Conservation (phyloP, 2,797 vertebrate species). For the Neostethus bicornis region DNA sequence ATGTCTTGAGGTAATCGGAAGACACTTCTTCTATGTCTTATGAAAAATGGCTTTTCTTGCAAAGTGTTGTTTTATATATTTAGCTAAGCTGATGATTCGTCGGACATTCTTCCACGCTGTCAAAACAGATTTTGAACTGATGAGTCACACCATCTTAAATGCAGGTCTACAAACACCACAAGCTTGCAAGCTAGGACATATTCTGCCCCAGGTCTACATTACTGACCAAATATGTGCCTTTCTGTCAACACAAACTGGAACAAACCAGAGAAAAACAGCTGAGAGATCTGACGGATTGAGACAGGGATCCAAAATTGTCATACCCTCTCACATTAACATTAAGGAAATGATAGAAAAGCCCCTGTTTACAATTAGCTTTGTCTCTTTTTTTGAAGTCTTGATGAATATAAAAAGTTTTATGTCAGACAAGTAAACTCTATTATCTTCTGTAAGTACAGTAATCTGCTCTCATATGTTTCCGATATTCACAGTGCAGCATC, state of each 20-base stretch:
- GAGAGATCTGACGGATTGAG: background rate
- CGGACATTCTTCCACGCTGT: slow-evolving; percentile 19
- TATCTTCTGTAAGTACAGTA: slow-evolving; percentile 58
- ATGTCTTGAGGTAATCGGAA: slow-evolving; percentile 2
- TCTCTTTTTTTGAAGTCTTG: slow-evolving; percentile 35
- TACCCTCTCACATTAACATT: background rate
- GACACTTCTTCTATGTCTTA: slow-evolving; percentile 16
- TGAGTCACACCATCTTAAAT: slow-evolving; percentile 13
- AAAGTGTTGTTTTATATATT: slow-evolving; percentile 8
- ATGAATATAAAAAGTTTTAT: slow-evolving; percentile 54
- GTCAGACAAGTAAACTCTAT: slow-evolving; percentile 46
- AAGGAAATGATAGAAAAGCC: no score
- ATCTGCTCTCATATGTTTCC: slow-evolving; percentile 44
- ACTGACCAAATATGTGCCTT: slow-evolving; percentile 40
- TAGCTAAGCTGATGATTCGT: slow-evolving; percentile 14
- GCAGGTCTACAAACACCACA: slow-evolving; percentile 39
- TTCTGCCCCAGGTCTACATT: slow-evolving; percentile 52
- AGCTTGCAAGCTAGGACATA: slow-evolving; percentile 55
- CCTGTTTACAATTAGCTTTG: slow-evolving; percentile 50
- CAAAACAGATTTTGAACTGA: slow-evolving; percentile 16
- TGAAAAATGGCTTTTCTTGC: slow-evolving; percentile 24
- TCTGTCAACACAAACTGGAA: slow-evolving; percentile 40
- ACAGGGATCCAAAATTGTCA: slow-evolving; percentile 11
- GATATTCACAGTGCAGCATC: slow-evolving; percentile 56
- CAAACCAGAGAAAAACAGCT: slow-evolving; percentile 39